Evolutionary conservation across 2,113 vertebrate genomes (phyloP).

Genomic region (Oncorhynchus nerka): DNA sequence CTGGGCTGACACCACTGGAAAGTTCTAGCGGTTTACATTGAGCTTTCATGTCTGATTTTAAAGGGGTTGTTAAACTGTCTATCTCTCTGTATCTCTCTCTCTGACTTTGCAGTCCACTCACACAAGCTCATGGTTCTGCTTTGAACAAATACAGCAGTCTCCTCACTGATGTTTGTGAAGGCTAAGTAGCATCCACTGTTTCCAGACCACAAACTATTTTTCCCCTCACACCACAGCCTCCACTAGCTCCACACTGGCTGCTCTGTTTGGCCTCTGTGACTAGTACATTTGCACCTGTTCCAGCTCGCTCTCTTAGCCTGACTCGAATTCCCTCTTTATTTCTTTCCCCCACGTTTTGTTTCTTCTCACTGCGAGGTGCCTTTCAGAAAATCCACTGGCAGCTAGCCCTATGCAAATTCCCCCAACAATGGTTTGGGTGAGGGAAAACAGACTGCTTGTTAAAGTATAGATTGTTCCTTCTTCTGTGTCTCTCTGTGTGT

Average conservation of each 20-base stretch:
- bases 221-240: conserved; percentile 56
- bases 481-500: neutral
- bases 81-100: neutral
- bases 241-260: conserved; percentile 66
- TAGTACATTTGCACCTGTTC: conserved; percentile 75
- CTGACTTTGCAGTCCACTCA: conserved; percentile 65
- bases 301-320: conserved; percentile 43
- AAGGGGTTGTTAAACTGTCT: neutral
- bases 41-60: neutral
- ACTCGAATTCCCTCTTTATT: neutral
- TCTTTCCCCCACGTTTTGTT: conserved; percentile 25
- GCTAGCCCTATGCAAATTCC: conserved; percentile 55
- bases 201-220: conserved; percentile 75
- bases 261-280: conserved; percentile 70
- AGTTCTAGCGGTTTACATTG: neutral
- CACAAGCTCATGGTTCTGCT: conserved; percentile 53
- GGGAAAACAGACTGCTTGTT: conserved; percentile 52
- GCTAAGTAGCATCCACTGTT: conserved; percentile 71
- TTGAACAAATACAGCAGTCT: conserved; percentile 72
- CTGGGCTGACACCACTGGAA: neutral
- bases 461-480: neutral
- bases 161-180: conserved; percentile 68
- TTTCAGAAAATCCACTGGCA: conserved; percentile 45
- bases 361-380: conserved; percentile 29
- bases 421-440: conserved; percentile 52